Conservation (phyloP, 2,888 invertebrate genomes). For the Tenthredo livida region DNA sequence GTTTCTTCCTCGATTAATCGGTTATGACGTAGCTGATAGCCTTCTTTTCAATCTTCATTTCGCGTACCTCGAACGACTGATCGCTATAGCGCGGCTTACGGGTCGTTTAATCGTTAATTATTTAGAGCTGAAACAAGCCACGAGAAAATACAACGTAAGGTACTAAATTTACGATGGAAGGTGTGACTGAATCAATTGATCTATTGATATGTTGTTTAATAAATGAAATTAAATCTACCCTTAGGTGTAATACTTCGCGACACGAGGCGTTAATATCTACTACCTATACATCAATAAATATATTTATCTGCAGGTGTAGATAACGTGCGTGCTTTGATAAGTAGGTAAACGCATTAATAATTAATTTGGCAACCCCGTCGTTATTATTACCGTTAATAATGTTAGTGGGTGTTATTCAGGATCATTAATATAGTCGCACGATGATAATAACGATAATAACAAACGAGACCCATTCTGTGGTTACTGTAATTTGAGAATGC, state of each 20-base stretch:
- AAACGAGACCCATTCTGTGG: background rate
- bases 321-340: background rate
- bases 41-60: conserved; percentile 2
- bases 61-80: no score
- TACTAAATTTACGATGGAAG: background rate
- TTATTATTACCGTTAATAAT: conserved; percentile 20
- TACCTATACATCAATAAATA: background rate
- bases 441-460: conserved; percentile 20
- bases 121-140: background rate
- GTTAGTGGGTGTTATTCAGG: background rate
- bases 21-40: conserved; percentile 3
- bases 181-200: background rate
- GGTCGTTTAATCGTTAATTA: conserved; percentile 15
- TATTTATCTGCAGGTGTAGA: background rate
- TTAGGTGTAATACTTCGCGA: background rate
- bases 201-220: background rate
- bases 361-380: conserved; percentile 2
- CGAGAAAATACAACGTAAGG: background rate
- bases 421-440: conserved; percentile 8
- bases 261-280: background rate
- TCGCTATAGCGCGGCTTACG: background rate
- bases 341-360: conserved; percentile 1
- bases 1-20: conserved; percentile 34
- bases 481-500: conserved; percentile 37
- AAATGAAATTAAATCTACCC: background rate